Evolutionary conservation across 2,797 vertebrate species (phyloP).

Genomic region (Rhincodon typus): DNA sequence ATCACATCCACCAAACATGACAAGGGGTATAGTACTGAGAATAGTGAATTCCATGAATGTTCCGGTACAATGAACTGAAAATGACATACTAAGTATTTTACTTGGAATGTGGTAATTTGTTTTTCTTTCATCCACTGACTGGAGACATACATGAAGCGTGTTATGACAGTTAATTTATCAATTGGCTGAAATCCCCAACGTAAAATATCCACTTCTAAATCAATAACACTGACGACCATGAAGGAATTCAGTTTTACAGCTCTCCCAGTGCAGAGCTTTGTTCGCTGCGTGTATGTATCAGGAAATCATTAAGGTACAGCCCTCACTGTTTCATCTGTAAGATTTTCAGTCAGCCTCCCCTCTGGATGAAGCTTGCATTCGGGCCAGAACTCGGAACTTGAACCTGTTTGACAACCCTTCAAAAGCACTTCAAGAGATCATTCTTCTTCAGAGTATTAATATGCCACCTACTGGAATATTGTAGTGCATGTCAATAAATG

Average conservation of each 20-base stretch:
- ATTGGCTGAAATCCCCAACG: not conserved
- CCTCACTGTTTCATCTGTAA: not conserved
- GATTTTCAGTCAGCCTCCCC: not conserved
- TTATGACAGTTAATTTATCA: constrained; percentile 1
- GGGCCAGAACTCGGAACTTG: not conserved
- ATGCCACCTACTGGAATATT: not conserved
- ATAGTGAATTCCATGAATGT: not conserved
- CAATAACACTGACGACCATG: not conserved
- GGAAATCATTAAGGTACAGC: not conserved
- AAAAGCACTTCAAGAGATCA: not conserved
- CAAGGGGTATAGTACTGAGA: not conserved
- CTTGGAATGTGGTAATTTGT: not conserved
- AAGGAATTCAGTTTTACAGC: not conserved
- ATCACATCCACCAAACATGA: not conserved
- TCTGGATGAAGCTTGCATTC: not conserved
- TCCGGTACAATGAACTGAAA: not conserved
- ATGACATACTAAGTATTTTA: not conserved
- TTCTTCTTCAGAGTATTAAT: not conserved
- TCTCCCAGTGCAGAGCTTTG: not conserved
- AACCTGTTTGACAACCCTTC: not conserved
- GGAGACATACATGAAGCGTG: not conserved
- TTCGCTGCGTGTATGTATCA: not conserved
- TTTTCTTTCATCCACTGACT: not conserved
- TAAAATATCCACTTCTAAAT: not conserved
- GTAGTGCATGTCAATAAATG: not conserved